Base-by-base conservation (phyloP, 1,140 invertebrate genomes). In the Drosophila novamexicana region DNA sequence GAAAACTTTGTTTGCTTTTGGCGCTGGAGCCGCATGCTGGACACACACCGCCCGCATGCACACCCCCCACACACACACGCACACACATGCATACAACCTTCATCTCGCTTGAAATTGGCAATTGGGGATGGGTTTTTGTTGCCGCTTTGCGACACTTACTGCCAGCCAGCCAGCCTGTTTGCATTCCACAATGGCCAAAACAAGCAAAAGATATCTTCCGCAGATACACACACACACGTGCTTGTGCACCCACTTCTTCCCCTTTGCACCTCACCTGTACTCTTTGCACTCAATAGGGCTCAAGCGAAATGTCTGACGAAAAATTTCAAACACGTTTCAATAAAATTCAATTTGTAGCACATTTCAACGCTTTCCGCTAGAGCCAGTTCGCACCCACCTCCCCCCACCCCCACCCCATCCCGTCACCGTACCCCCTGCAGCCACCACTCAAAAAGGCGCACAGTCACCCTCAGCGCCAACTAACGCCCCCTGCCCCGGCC, bases 271-370 rank as follows among this genome's bases (percentile, higher is more conserved):
- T 29, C 69, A 52, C 62, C n/a, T 47, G 18, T 44, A 16, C 44
- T 50, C 42, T 59, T 63, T 66, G 34, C 16, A 3, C 8, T 36
- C 18, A 16, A 53, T 53, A 32, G 50, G 50, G 50, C 50, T 45
- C 22, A 32, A 61, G 58, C 32, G 62, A 74, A 75, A 71, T 79
- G 77, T 75, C 80, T 69, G 84, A 75, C 63, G 74, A 83, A 84
- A 89, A 88, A 89, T 89, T 88, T 89, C 83, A 88, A 88, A 88
- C 83, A 88, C 83, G 83, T 88, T 88, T 89, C 83, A 89, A 88
- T 88, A 89, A 89, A 88, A 88, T 88, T 88, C 83, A 88, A 88
- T 88, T 88, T 88, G 84, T 88, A 88, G 83, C 83, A 88, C 83
- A 88, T 88, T 88, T 88, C 83, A 88, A 89, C 83, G 83, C 83